These are phyloP conservation scores for Otus sunia DNA, from an alignment of 2,113 vertebrate genomes.

Conservation along the genomic window DNA sequence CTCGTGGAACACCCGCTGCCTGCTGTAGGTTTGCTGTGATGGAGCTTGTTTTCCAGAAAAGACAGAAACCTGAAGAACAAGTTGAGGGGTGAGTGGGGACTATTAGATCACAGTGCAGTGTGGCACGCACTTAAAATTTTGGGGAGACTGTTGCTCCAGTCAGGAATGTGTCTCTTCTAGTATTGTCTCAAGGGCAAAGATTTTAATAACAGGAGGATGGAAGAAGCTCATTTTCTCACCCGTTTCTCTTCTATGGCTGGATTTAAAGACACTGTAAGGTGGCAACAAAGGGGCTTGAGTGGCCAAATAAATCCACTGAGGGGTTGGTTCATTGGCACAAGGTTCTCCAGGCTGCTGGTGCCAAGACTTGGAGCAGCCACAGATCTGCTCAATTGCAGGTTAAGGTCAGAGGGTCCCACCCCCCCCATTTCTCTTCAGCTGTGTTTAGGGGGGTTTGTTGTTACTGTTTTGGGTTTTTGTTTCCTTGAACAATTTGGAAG, in stretches of 20 bases:
- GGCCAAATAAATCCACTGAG: not conserved
- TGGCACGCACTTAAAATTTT: too few species aligned
- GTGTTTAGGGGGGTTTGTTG: not conserved
- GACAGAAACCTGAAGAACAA: not conserved
- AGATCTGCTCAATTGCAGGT: not conserved
- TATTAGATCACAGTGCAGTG: accelerated
- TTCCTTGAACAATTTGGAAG: not conserved
- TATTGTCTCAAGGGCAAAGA: not conserved
- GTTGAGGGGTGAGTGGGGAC: not conserved
- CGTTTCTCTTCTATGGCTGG: accelerated
- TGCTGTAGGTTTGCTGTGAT: not conserved
- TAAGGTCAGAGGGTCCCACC: not conserved
- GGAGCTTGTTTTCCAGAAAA: not conserved
- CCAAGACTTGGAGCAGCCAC: not conserved
- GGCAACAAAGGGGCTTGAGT: not conserved
- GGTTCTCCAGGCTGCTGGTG: not conserved
- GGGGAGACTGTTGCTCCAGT: not conserved
- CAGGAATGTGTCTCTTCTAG: not conserved
- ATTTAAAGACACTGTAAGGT: not conserved
- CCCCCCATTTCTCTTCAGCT: not conserved
- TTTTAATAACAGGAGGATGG: not conserved
- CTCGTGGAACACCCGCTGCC: accelerated
- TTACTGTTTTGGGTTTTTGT: not conserved
- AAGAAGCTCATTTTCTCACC: not conserved
- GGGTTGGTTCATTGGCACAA: too few species aligned